Evolutionary conservation across 2,888 invertebrate species (phyloP).

Genomic region (Eupithecia inturbata): DNA sequence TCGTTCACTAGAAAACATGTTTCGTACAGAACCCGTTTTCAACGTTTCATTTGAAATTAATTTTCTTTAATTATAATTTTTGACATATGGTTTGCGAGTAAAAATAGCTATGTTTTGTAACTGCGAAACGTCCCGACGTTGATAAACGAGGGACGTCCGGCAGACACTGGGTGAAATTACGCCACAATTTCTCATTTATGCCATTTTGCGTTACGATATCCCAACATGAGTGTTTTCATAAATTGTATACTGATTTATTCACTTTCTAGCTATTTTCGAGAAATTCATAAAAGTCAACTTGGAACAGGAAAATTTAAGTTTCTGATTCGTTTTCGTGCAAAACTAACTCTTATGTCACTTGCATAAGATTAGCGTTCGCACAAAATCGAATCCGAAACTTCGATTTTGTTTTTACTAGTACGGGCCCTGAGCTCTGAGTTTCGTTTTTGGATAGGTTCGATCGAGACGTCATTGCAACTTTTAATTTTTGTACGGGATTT

Average conservation of each 20-base stretch:
- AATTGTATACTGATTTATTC: conserved; percentile 18
- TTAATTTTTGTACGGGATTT: not conserved
- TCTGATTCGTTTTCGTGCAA: too few relatives aligned
- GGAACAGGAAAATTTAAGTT: too few relatives aligned
- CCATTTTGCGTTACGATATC: conserved; percentile 45
- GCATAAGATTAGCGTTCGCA: too few relatives aligned
- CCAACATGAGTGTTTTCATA: conserved; percentile 31
- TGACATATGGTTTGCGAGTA: conserved; percentile 43
- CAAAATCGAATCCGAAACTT: too few relatives aligned
- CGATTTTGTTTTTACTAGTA: too few relatives aligned
- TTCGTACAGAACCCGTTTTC: not conserved
- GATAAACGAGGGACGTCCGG: conserved; percentile 57
- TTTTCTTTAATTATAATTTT: conserved; percentile 37
- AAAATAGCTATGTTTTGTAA: conserved; percentile 49
- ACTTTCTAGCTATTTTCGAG: not conserved
- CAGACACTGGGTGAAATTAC: conserved; percentile 49
- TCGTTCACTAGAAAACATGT: not conserved
- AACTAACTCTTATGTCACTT: too few relatives aligned
- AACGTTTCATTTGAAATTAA: conserved; percentile 12
- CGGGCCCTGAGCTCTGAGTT: not conserved
- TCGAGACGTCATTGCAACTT: not conserved
- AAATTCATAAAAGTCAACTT: not conserved
- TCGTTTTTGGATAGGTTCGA: not conserved
- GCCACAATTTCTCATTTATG: conserved; percentile 60
- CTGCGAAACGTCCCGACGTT: conserved; percentile 53